Evolutionary conservation across 2,888 invertebrate species (phyloP).

Genomic region (Platycheirus rosarum): DNA sequence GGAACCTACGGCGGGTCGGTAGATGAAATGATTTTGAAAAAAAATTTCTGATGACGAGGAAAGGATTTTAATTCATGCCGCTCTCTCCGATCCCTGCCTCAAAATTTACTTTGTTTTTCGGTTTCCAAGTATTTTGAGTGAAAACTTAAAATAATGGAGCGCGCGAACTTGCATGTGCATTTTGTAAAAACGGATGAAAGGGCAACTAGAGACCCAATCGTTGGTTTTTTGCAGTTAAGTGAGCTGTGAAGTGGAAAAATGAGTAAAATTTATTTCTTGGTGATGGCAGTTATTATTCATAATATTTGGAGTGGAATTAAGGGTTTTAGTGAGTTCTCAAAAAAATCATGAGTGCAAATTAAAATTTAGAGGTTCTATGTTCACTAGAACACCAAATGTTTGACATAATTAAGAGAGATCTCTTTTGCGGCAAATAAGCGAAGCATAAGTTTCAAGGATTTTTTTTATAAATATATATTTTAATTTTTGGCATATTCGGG

Average conservation of each 20-base stretch:
- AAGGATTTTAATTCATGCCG: slow-evolving; percentile 2
- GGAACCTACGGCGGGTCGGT: not conserved
- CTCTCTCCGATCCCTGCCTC: not conserved
- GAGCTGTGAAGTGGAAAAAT: slow-evolving; percentile 48
- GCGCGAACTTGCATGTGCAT: slow-evolving; percentile 42
- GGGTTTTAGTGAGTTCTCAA: slow-evolving; percentile 29
- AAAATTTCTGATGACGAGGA: slow-evolving; percentile 21
- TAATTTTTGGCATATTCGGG: no score
- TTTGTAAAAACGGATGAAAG: slow-evolving; percentile 49
- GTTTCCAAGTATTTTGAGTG: slow-evolving; percentile 23
- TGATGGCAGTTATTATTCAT: slow-evolving; percentile 9
- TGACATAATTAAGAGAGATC: slow-evolving; percentile 21
- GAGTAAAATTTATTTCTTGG: slow-evolving; percentile 3
- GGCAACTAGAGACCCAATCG: slow-evolving; percentile 61
- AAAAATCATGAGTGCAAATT: slow-evolving; percentile 35
- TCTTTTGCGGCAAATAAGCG: not conserved
- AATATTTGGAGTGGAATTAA: slow-evolving; percentile 50
- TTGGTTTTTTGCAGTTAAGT: slow-evolving; percentile 35
- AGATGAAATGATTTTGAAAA: slow-evolving; percentile 25
- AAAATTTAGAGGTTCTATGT: slow-evolving; percentile 3
- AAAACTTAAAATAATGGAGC: slow-evolving; percentile 45
- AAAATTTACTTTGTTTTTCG: slow-evolving; percentile 8
- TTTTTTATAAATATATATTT: not conserved
- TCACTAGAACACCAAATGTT: slow-evolving; percentile 17
- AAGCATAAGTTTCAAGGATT: not conserved